A percentile compares a stretch with the other conserved stretches of the same genome.
Evolutionary conservation across 1,140 invertebrate genomes (phyloP).

Genomic region (Drosophila lowei): DNA sequence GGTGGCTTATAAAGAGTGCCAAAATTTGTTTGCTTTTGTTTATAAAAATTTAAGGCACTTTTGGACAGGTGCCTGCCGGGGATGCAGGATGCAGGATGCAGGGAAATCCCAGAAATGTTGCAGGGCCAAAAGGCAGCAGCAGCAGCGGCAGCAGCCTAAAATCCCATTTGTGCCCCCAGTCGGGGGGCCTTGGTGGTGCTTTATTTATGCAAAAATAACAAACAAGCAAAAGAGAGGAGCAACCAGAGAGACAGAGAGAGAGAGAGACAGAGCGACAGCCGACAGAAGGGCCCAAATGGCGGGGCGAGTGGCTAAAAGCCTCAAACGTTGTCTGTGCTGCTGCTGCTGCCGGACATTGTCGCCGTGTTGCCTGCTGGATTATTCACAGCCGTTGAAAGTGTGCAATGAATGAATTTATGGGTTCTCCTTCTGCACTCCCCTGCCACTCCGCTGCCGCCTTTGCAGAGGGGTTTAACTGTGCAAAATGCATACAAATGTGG

Average conservation of each 20-base stretch:
- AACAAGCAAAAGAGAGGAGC: conserved; percentile 48
- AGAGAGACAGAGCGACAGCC: conserved; percentile 18
- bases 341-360: conserved; percentile 62
- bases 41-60: conserved; percentile 74
- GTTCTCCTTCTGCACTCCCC: neutral
- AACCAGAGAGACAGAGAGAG: conserved; percentile 23
- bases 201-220: conserved; percentile 82
- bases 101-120: conserved; percentile 57
- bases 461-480: conserved; percentile 51
- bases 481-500: conserved; percentile 74
- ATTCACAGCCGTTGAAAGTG: conserved; percentile 79
- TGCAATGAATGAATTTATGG: conserved; percentile 81
- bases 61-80: conserved; percentile 30
- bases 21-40: conserved; percentile 75
- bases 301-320: conserved; percentile 49
- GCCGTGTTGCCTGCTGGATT: conserved; percentile 69
- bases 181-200: conserved; percentile 29
- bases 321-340: conserved; percentile 56
- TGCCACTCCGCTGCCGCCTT: neutral
- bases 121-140: conserved; percentile 13
- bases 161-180: conserved; percentile 72
- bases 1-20: conserved; percentile 36
- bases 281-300: no score
- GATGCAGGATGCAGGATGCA: neutral
- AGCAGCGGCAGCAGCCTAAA: conserved; percentile 44